Evolutionary conservation across 1,140 invertebrate genomes (phyloP).

Genomic region (Drosophila takahashii): DNA sequence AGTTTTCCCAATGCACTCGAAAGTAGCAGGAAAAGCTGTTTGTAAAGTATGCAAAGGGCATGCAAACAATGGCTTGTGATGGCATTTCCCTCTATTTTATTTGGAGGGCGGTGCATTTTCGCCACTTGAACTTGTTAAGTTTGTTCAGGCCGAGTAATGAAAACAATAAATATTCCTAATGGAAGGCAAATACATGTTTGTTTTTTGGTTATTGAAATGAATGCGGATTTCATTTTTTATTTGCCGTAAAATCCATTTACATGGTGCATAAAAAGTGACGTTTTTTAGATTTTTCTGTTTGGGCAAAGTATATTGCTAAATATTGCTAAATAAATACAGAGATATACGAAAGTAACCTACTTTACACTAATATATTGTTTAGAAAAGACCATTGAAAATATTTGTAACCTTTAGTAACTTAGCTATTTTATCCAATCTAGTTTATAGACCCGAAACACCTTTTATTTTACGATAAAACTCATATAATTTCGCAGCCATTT

Average conservation of each 20-base stretch:
- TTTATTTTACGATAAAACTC: constrained; percentile 39
- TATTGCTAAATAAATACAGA: background rate
- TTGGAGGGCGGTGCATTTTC: constrained; percentile 1
- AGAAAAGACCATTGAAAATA: background rate
- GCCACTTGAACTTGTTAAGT: constrained; percentile 46
- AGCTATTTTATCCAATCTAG: background rate
- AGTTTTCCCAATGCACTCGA: constrained; percentile 40
- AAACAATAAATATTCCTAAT: constrained; percentile 23
- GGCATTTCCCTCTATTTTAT: constrained; percentile 9
- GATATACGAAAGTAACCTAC: background rate
- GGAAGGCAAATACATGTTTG: constrained; percentile 13
- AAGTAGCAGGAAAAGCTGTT: constrained; percentile 33
- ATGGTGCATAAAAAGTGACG: background rate
- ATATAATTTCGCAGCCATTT: constrained; percentile 37
- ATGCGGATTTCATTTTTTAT: background rate
- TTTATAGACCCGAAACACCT: no score
- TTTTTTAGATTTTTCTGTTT: background rate
- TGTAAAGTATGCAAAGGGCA: constrained; percentile 46
- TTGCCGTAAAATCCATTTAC: constrained; percentile 8
- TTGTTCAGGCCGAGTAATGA: constrained; percentile 12
- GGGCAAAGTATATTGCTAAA: background rate
- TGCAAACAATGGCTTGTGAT: constrained; percentile 49
- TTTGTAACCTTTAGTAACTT: background rate
- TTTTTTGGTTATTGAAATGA: background rate
- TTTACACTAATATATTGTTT: background rate